Percentiles rank a stretch among this genome's conserved stretches.
These are phyloP conservation scores for Stylophora pistillata DNA, from an alignment of 64 coral and sea anemone species.

Conservation along the genomic window DNA sequence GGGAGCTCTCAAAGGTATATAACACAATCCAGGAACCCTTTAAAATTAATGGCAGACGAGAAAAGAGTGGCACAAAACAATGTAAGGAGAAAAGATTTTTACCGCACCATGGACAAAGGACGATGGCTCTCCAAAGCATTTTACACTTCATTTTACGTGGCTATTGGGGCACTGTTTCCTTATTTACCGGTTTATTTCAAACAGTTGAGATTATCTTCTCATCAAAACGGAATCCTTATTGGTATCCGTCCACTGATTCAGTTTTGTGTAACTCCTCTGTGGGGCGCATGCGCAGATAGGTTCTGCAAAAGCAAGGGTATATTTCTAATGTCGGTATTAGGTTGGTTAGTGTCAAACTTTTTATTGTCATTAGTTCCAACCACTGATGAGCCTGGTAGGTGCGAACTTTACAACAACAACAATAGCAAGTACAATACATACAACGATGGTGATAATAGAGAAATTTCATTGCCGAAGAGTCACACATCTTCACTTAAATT, in stretches of 20 bases:
- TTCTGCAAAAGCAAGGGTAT: constrained; percentile 80
- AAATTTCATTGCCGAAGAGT: not conserved
- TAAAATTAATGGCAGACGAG: not conserved
- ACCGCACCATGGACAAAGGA: constrained; percentile 12
- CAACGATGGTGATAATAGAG: not conserved
- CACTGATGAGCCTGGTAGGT: constrained; percentile 35
- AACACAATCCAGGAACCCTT: not conserved
- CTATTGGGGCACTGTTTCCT: constrained; percentile 89
- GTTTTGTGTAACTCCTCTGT: constrained; percentile 82
- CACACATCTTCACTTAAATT: not conserved
- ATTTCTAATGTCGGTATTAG: constrained; percentile 80
- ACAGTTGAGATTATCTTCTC: constrained; percentile 74
- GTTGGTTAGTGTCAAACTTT: constrained; percentile 84
- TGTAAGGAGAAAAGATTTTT: not conserved
- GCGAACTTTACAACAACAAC: not conserved
- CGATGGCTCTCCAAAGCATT: constrained; percentile 74
- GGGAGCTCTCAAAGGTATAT: not conserved
- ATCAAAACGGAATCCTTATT: constrained; percentile 84
- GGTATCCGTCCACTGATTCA: constrained; percentile 89
- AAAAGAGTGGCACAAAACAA: not conserved
- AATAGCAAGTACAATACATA: not conserved
- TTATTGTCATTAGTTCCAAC: constrained; percentile 76
- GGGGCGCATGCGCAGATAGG: constrained; percentile 86
- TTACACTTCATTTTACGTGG: constrained; percentile 93
- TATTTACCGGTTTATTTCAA: constrained; percentile 95